phyloP scores from a whole-genome alignment of 1,140 invertebrate species.

The Danaus melanippus region DNA sequence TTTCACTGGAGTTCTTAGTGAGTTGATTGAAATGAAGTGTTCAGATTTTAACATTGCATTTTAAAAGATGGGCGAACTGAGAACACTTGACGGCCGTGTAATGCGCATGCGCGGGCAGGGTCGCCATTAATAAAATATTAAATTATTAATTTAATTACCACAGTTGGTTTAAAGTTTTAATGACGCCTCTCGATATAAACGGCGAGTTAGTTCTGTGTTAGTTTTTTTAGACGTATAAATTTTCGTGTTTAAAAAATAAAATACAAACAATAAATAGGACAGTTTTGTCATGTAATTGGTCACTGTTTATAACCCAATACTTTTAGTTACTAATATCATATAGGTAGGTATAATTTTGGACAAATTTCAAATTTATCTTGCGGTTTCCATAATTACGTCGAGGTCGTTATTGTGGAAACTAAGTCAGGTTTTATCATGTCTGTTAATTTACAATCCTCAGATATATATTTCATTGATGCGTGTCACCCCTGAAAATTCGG shows the following conservation, averaged over 20 bases:
- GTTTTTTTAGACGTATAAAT: not conserved
- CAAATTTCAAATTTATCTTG: too few relatives aligned
- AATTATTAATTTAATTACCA: conserved; percentile 23
- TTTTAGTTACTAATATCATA: not conserved
- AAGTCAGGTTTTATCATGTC: conserved; percentile 29
- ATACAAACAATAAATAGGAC: too few relatives aligned
- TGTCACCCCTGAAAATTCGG: conserved; percentile 64
- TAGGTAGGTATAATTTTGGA: too few relatives aligned
- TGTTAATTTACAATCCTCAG: conserved; percentile 60
- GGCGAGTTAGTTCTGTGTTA: conserved; percentile 5
- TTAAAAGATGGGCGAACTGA: conserved; percentile 47
- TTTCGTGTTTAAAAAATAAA: too few relatives aligned
- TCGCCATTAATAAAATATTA: conserved; percentile 28
- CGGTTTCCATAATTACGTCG: not conserved
- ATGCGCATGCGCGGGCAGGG: conserved; percentile 42
- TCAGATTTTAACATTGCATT: conserved; percentile 36
- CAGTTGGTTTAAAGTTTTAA: conserved; percentile 18
- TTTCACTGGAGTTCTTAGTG: not conserved
- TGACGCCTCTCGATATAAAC: conserved; percentile 17
- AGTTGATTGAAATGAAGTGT: conserved; percentile 17
- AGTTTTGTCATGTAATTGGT: not conserved
- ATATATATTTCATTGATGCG: conserved; percentile 61
- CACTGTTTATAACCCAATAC: not conserved
- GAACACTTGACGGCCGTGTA: conserved; percentile 34
- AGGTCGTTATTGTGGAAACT: not conserved